Percentiles rank a stretch among this genome's conserved stretches.
Evolutionary conservation across 1,140 invertebrate species (phyloP).

Genomic region (Chironomus striatipennis): DNA sequence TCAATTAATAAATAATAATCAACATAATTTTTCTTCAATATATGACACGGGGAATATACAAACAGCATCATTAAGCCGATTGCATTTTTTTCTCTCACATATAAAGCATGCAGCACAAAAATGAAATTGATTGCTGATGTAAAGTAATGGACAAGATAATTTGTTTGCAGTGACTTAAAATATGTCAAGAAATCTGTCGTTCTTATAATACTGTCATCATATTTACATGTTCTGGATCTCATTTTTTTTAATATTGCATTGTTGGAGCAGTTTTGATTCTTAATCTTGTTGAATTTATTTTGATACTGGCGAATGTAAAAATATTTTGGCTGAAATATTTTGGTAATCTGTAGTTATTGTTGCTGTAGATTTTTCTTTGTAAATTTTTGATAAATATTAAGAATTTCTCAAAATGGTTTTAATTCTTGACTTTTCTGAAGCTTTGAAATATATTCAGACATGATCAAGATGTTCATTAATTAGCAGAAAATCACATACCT

Average conservation of each 20-base stretch:
- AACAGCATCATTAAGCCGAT: constrained; percentile 1
- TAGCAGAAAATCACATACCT: too few species aligned
- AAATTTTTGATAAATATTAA: too few species aligned
- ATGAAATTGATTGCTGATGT: not conserved
- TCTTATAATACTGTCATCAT: not conserved
- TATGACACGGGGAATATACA: not conserved
- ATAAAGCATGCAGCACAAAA: not conserved
- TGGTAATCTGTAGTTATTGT: too few species aligned
- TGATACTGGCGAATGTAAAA: not conserved
- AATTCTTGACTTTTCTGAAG: too few species aligned
- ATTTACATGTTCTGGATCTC: too few species aligned
- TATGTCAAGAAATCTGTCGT: not conserved
- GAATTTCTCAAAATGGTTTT: too few species aligned
- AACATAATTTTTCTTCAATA: not conserved
- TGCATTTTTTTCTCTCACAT: not conserved
- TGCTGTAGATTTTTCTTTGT: too few species aligned
- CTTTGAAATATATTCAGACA: too few species aligned
- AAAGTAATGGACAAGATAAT: constrained; percentile 7
- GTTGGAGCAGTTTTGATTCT: not conserved
- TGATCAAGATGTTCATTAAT: too few species aligned
- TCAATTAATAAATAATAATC: constrained; percentile 4
- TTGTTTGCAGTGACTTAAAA: constrained; percentile 1
- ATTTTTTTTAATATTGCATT: too few species aligned
- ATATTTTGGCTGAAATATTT: not conserved
- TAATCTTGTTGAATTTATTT: not conserved